A percentile compares a stretch with the other conserved stretches of the same genome.
Evolutionary conservation across 1,140 invertebrate species (phyloP).

Genomic region (Drosophila fuyamai): DNA sequence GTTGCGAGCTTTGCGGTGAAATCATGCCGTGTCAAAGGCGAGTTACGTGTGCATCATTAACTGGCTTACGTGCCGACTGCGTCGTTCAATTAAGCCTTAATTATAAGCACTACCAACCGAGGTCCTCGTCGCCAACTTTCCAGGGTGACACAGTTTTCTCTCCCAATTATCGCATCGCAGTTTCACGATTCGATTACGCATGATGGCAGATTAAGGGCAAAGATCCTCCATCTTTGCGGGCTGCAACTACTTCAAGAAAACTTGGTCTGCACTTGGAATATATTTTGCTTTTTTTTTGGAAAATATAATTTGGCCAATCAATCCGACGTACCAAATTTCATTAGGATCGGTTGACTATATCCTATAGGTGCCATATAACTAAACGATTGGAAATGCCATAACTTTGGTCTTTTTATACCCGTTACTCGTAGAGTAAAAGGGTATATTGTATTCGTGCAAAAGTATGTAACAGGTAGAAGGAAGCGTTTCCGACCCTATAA

Average conservation of each 20-base stretch:
- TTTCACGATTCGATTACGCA: conserved; percentile 17
- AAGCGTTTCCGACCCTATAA: too few species aligned
- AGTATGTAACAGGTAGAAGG: too few species aligned
- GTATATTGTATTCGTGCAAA: too few species aligned
- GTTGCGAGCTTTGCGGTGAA: conserved; percentile 4
- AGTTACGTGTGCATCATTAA: conserved; percentile 77
- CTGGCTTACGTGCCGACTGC: conserved; percentile 63
- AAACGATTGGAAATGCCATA: too few species aligned
- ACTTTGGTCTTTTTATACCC: too few species aligned
- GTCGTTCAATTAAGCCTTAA: conserved; percentile 73
- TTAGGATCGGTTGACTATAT: too few species aligned
- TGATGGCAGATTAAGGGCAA: conserved; percentile 13
- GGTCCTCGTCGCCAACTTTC: conserved; percentile 45
- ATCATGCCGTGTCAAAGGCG: conserved; percentile 68
- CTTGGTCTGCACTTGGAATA: too few species aligned
- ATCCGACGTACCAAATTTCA: too few species aligned
- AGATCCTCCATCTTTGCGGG: neutral
- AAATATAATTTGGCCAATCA: too few species aligned
- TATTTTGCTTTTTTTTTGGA: too few species aligned
- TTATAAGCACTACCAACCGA: conserved; percentile 55
- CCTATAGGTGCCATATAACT: too few species aligned
- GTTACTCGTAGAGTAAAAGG: too few species aligned
- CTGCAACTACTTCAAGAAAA: neutral
- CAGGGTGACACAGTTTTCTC: conserved; percentile 56
- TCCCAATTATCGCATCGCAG: conserved; percentile 56